Conservation (phyloP, 2,797 vertebrate species). For the Darevskia mixta region DNA sequence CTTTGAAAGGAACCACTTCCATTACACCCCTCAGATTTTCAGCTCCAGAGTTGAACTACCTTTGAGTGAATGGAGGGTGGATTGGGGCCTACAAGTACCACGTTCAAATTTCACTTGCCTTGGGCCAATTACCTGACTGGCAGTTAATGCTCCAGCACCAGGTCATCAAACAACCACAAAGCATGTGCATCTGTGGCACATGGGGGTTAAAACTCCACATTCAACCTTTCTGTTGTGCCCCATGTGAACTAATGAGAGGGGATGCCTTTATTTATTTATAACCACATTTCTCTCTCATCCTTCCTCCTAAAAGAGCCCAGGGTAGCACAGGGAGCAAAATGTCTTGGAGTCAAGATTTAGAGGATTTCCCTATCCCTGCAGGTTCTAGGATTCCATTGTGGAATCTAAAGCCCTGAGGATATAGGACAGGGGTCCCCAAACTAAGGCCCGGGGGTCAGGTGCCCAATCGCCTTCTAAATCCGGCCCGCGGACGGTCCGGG, state of each 20-base stretch:
- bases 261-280: neutral
- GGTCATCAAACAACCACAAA: neutral
- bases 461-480: no score
- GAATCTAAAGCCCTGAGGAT: neutral
- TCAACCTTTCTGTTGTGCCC: neutral
- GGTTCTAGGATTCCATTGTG: neutral
- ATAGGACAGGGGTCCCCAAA: neutral
- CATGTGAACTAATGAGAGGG: neutral
- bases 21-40: neutral
- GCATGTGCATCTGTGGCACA: neutral
- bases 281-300: no score
- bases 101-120: neutral
- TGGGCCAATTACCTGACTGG: neutral
- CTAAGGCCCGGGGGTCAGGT: no score
- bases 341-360: neutral
- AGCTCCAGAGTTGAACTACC: neutral
- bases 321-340: neutral
- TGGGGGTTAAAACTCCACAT: neutral
- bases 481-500: no score
- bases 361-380: neutral
- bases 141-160: neutral
- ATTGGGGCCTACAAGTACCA: neutral
- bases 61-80: neutral
- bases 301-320: no score
- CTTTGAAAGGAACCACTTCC: neutral